These are phyloP conservation scores for Polyergus mexicanus DNA, from an alignment of 1,140 invertebrate species.

Conservation along the genomic window DNA sequence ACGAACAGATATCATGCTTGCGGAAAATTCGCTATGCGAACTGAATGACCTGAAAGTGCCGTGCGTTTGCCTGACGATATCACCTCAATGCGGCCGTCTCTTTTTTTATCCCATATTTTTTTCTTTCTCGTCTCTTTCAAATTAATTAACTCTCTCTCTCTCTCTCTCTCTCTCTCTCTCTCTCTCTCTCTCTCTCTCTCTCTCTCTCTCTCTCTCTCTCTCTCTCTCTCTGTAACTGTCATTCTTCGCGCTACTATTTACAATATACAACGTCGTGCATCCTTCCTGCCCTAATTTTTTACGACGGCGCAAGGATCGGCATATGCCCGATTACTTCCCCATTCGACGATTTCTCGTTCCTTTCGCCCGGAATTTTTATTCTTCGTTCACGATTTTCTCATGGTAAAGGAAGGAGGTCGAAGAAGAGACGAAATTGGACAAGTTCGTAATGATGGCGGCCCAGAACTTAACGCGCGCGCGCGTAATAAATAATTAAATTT, in stretches of 20 bases:
- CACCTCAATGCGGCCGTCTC: slow-evolving; percentile 60
- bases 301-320: slow-evolving; percentile 63
- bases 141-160: slow-evolving; percentile 76
- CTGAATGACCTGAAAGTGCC: slow-evolving; percentile 11
- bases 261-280: slow-evolving; percentile 84
- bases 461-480: slow-evolving; percentile 23
- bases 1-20: not conserved
- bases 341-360: slow-evolving; percentile 22
- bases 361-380: slow-evolving; percentile 6
- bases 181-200: too few relatives aligned
- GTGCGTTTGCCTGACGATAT: slow-evolving; percentile 58
- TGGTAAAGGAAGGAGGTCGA: not conserved
- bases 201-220: slow-evolving; percentile 72
- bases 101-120: slow-evolving; percentile 11
- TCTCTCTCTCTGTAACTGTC: slow-evolving; percentile 72
- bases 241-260: slow-evolving; percentile 84
- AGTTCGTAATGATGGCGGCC: slow-evolving; percentile 13
- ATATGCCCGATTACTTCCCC: slow-evolving; percentile 63
- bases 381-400: not conserved
- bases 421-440: slow-evolving; percentile 10
- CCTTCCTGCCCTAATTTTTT: slow-evolving; percentile 82
- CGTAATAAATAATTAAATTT: slow-evolving; percentile 73
- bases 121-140: slow-evolving; percentile 65
- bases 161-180: too few relatives aligned
- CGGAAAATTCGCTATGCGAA: not conserved